phyloP scores from a whole-genome alignment of 2,797 vertebrate species.

The Mormyrus hasselquistii region DNA sequence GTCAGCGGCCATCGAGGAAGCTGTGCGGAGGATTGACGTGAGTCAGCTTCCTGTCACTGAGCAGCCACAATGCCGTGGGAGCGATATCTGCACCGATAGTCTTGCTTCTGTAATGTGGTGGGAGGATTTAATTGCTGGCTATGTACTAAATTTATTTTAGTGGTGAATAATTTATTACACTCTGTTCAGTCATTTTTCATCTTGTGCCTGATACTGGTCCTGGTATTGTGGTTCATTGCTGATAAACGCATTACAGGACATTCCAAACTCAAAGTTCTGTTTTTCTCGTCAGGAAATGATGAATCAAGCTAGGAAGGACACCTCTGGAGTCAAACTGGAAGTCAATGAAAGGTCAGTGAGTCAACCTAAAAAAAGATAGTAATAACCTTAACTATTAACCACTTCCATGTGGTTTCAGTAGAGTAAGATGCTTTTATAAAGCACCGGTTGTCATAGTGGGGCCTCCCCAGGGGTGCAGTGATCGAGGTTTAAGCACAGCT shows the following conservation, averaged over 20 bases:
- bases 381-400: background rate
- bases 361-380: background rate
- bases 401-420: background rate
- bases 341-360: constrained; percentile 84
- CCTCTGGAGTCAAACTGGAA: constrained; percentile 85
- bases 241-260: background rate
- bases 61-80: background rate
- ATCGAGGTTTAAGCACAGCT: background rate
- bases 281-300: constrained; percentile 81
- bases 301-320: constrained; percentile 83
- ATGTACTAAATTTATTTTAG: background rate
- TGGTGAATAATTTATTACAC: background rate
- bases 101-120: background rate
- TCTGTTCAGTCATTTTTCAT: background rate
- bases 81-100: background rate
- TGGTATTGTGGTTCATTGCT: background rate
- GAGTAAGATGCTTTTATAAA: background rate
- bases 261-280: constrained; percentile 1
- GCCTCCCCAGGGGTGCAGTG: background rate
- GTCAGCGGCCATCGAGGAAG: constrained; percentile 84
- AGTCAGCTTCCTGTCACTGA: constrained; percentile 28
- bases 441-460: background rate
- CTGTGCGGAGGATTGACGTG: constrained; percentile 88
- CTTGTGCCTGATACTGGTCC: background rate
- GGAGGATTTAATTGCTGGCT: background rate